Evolutionary conservation across 1,140 invertebrate genomes (phyloP).

Genomic region (Gryllus bimaculatus): DNA sequence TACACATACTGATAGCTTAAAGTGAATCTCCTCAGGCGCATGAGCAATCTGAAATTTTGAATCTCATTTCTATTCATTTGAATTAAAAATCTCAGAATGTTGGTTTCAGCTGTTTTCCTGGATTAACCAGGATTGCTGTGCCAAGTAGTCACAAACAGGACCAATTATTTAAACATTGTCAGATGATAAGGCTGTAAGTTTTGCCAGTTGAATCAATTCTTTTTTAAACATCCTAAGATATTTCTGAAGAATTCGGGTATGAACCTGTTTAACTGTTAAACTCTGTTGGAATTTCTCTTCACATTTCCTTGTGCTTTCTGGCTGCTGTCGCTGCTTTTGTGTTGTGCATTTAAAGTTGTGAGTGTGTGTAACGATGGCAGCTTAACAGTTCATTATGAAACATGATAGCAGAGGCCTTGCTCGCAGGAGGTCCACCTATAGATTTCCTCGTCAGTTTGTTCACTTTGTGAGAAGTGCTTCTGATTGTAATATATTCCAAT

Average conservation of each 20-base stretch:
- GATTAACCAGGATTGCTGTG: too few species aligned
- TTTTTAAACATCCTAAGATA: too few species aligned
- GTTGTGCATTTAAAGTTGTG: conserved; percentile 3
- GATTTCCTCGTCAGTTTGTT: conserved; percentile 15
- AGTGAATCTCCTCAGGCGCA: background rate
- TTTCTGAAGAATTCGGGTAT: background rate
- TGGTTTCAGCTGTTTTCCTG: too few species aligned
- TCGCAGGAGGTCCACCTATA: conserved; percentile 12
- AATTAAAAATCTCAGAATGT: background rate
- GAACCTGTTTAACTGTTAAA: background rate
- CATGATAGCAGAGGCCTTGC: background rate
- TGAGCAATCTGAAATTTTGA: background rate
- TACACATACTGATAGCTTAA: background rate
- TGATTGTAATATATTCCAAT: conserved; percentile 17
- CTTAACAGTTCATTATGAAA: background rate
- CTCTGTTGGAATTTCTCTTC: too few species aligned
- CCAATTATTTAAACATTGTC: too few species aligned
- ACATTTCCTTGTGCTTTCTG: too few species aligned
- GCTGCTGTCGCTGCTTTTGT: background rate
- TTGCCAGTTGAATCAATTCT: too few species aligned
- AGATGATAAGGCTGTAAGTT: too few species aligned
- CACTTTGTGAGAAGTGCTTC: conserved; percentile 8
- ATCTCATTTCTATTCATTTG: background rate
- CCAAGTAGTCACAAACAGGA: too few species aligned
- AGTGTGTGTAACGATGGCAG: background rate